Conservation (phyloP, 2,797 vertebrate species). For the Antrozous pallidus region DNA sequence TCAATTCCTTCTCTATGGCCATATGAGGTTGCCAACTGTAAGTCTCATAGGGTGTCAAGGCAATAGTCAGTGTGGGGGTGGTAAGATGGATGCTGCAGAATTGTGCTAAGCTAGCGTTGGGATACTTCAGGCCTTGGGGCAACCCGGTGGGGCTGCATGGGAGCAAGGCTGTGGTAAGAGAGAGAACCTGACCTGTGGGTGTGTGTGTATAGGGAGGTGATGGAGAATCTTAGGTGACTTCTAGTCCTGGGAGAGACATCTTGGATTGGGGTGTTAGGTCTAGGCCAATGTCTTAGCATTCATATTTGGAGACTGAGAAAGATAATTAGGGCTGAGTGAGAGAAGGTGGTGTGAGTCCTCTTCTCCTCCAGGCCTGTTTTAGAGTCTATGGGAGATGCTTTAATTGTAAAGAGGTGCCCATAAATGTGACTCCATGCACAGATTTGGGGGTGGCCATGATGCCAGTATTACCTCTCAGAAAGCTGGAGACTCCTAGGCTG, state of each 20-base stretch:
- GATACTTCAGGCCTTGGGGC: no score
- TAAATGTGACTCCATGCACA: fast-evolving
- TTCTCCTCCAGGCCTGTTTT: not conserved
- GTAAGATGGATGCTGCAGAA: not conserved
- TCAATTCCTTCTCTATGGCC: not conserved
- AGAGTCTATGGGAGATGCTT: not conserved
- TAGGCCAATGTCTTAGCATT: not conserved
- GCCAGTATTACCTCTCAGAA: not conserved
- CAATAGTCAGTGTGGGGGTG: not conserved
- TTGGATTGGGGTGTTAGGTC: no score
- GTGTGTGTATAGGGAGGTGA: not conserved
- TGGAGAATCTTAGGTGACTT: not conserved
- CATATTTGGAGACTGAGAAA: not conserved
- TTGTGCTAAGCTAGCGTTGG: not conserved
- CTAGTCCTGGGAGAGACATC: not conserved
- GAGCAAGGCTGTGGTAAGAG: not conserved
- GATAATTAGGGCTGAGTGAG: not conserved
- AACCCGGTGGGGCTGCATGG: fast-evolving
- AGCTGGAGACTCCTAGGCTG: no score
- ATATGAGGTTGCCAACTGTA: not conserved
- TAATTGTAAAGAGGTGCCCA: not conserved
- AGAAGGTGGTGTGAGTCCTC: not conserved
- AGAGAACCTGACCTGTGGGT: not conserved
- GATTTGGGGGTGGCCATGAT: not conserved
- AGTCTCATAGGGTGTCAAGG: not conserved